A percentile compares a stretch with the other conserved stretches of the same genome.
Evolutionary conservation across 2,797 vertebrate species (phyloP).

Genomic region (Okamejei kenojei): DNA sequence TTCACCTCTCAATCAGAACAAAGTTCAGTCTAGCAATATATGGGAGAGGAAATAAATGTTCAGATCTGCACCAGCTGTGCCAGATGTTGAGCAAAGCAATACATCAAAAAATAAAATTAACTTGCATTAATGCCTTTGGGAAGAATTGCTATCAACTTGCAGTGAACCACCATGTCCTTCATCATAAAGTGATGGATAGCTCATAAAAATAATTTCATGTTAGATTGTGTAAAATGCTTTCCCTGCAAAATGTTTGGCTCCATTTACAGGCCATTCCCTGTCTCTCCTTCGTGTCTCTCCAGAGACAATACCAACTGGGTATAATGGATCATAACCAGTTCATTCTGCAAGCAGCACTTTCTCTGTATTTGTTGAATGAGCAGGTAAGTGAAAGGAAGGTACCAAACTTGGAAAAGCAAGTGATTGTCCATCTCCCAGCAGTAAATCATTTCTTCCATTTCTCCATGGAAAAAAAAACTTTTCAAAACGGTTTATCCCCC

Average conservation of each 20-base stretch:
- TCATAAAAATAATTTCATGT: slow-evolving; percentile 14
- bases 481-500: not conserved
- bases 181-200: slow-evolving; percentile 19
- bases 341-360: not conserved
- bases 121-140: slow-evolving; percentile 21
- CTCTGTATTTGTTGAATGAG: slow-evolving; percentile 1
- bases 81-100: slow-evolving; percentile 16
- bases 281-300: not conserved
- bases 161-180: slow-evolving; percentile 14
- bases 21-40: not conserved
- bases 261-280: not conserved
- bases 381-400: not conserved
- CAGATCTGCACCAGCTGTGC: slow-evolving; percentile 3
- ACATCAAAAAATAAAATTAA: slow-evolving; percentile 24
- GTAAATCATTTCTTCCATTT: not conserved
- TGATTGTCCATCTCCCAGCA: not conserved
- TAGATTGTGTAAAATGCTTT: slow-evolving; percentile 29
- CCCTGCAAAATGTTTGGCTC: slow-evolving; percentile 22
- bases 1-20: not conserved
- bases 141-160: slow-evolving; percentile 24
- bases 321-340: slow-evolving; percentile 18
- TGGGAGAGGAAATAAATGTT: not conserved
- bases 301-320: not conserved
- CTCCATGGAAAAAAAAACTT: not conserved
- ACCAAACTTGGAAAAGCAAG: not conserved